These are phyloP conservation scores for Silurus glanis DNA, from an alignment of 2,113 vertebrate species.

Conservation along the genomic window DNA sequence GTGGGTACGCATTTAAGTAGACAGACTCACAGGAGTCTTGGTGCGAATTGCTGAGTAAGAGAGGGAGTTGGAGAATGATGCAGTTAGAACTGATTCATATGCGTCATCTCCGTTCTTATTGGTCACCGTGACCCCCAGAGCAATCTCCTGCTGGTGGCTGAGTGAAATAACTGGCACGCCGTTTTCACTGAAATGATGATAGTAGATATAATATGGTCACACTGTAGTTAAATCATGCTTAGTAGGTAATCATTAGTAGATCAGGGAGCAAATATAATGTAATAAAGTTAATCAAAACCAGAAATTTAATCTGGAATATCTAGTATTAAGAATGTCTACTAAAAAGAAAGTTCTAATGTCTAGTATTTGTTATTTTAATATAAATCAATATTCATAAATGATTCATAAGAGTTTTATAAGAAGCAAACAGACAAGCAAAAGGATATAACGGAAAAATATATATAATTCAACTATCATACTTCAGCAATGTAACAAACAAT, in stretches of 20 bases:
- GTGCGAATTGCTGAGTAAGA: conserved; percentile 76
- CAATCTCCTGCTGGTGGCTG: conserved; percentile 85
- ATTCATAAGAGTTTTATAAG: no score
- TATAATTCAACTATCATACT: no score
- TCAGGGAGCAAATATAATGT: neutral
- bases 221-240: no score
- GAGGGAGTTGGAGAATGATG: conserved; percentile 77
- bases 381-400: no score
- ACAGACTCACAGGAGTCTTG: conserved; percentile 64
- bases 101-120: conserved; percentile 90
- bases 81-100: conserved; percentile 80
- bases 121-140: conserved; percentile 86
- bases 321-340: no score
- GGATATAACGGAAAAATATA: no score
- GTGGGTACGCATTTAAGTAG: neutral
- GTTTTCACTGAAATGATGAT: conserved; percentile 69
- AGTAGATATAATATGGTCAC: neutral
- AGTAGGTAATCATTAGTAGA: neutral
- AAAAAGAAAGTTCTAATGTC: neutral
- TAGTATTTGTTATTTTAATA: neutral
- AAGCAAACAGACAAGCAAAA: no score
- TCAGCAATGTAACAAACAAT: neutral
- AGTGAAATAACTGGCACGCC: conserved; percentile 78
- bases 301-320: no score
- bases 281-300: neutral